These are phyloP conservation scores for Anagrus nilaparvatae DNA, from an alignment of 1,140 invertebrate species.

Conservation along the genomic window DNA sequence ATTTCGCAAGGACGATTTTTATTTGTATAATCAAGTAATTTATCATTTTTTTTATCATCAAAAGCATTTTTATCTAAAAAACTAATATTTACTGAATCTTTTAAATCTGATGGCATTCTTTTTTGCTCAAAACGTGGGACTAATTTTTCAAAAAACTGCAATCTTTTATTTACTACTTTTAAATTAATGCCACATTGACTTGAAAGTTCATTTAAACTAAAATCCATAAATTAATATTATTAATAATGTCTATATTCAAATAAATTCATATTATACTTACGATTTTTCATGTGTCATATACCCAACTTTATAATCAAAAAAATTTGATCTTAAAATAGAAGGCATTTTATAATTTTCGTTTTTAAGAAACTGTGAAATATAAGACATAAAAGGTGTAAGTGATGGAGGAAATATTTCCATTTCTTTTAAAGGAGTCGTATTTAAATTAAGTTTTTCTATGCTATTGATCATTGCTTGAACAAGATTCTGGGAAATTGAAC, in stretches of 20 bases:
- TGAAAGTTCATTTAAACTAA: constrained; percentile 26
- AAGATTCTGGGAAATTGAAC: constrained; percentile 18
- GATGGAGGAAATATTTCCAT: constrained; percentile 27
- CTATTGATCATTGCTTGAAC: constrained; percentile 19
- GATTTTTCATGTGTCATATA: constrained; percentile 27
- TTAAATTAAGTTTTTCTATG: constrained; percentile 20
- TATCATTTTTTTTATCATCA: constrained; percentile 15
- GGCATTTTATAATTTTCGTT: constrained; percentile 26
- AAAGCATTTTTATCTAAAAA: background rate
- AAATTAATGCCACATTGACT: constrained; percentile 23
- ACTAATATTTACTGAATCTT: constrained; percentile 13
- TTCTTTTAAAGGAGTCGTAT: constrained; percentile 12
- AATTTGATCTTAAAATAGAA: constrained; percentile 24
- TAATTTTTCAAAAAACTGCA: constrained; percentile 32
- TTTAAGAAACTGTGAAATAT: constrained; percentile 27
- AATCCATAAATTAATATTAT: constrained; percentile 14
- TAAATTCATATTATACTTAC: constrained; percentile 24
- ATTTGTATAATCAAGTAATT: constrained; percentile 27
- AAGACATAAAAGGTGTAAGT: constrained; percentile 31
- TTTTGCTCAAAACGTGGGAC: constrained; percentile 24
- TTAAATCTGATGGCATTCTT: constrained; percentile 15
- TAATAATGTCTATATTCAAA: constrained; percentile 2
- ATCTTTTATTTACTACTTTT: constrained; percentile 21
- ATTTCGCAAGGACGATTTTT: constrained; percentile 20
- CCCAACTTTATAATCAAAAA: constrained; percentile 28